A percentile compares a stretch with the other conserved stretches of the same genome.
Conservation (phyloP, 2,113 vertebrate species). For the Oryctolagus cuniculus region DNA sequence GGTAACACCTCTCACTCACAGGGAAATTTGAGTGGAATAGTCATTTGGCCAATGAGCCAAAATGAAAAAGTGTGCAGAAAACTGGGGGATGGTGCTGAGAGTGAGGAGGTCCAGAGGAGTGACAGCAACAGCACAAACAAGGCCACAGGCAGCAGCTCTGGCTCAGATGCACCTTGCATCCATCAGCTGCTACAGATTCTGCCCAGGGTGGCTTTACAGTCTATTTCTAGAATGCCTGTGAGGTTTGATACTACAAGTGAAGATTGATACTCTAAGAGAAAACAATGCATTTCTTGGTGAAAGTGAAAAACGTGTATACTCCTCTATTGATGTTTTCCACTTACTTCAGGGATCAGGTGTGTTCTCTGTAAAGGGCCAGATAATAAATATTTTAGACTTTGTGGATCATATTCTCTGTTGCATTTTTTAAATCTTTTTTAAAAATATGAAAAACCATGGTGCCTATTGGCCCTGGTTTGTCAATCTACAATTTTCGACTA, state of each 20-base stretch:
- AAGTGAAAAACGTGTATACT: not conserved
- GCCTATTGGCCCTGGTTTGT: not conserved
- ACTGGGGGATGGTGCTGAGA: not conserved
- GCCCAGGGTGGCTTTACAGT: not conserved
- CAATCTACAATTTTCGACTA: not conserved
- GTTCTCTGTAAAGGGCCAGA: constrained; percentile 18
- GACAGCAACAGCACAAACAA: not conserved
- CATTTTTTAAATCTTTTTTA: not conserved
- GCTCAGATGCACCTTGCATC: not conserved
- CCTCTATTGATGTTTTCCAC: not conserved
- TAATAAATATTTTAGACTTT: not conserved
- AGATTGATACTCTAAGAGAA: not conserved
- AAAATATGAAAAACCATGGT: constrained; percentile 21
- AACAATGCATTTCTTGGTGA: not conserved
- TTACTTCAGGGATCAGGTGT: not conserved
- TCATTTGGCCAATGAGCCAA: not conserved
- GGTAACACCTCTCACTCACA: not conserved
- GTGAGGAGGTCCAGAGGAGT: rapidly evolving
- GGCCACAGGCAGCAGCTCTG: not conserved
- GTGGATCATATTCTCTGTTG: not conserved
- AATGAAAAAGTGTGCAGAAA: not conserved
- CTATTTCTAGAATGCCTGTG: not conserved
- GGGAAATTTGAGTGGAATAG: not conserved
- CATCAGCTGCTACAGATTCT: not conserved
- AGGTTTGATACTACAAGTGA: not conserved